Conservation (phyloP, 2,797 vertebrate genomes). For the Meda fulgida region DNA sequence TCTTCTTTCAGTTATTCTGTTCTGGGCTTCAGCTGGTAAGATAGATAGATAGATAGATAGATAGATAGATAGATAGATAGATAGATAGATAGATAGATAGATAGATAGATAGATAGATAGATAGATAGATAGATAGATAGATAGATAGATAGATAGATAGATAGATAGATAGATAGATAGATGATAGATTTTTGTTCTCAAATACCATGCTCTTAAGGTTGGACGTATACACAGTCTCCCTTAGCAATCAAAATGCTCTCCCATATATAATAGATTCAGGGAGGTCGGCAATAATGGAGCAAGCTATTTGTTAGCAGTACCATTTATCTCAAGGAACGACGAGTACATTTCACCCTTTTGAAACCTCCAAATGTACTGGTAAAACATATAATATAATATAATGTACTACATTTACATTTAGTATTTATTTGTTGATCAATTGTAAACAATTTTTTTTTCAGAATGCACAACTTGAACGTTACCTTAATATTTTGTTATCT, state of each 20-base stretch:
- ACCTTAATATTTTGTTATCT: background rate
- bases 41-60: too few species aligned
- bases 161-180: too few species aligned
- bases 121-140: too few species aligned
- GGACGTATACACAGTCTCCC: constrained; percentile 12
- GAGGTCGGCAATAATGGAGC: background rate
- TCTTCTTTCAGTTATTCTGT: too few species aligned
- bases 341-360: background rate
- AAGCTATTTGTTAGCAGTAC: background rate
- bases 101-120: too few species aligned
- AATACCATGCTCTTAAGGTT: background rate
- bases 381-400: background rate
- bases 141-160: too few species aligned
- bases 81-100: too few species aligned
- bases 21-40: too few species aligned
- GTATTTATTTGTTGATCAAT: too few species aligned
- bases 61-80: too few species aligned
- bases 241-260: constrained; percentile 42
- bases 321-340: background rate
- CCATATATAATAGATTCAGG: background rate
- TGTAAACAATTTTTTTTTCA: background rate
- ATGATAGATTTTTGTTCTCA: background rate
- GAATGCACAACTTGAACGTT: background rate
- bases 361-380: background rate
- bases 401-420: too few species aligned